These are phyloP conservation scores for Eupithecia pulchellata DNA, from an alignment of 2,888 invertebrate genomes.

Conservation along the genomic window DNA sequence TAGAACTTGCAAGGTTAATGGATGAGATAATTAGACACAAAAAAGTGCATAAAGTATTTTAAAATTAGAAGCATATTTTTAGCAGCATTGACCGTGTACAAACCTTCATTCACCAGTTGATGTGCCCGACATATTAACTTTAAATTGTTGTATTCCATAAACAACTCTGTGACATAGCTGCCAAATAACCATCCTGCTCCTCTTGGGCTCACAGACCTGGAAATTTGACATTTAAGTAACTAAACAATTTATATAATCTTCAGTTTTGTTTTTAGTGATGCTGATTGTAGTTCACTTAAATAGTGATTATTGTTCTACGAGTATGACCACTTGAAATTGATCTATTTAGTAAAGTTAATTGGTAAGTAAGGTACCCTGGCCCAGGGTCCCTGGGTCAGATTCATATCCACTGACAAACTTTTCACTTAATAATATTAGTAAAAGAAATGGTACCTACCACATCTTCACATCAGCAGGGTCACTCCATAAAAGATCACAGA, in stretches of 20 bases:
- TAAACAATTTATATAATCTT: neutral
- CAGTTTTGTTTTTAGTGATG: neutral
- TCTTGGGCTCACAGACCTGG: slow-evolving; percentile 94
- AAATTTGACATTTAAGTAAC: slow-evolving; percentile 43
- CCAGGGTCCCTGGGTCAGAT: no score
- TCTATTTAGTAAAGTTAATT: neutral
- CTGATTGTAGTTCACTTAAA: neutral
- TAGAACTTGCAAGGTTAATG: no score
- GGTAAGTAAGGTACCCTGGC: no score
- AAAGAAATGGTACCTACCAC: slow-evolving; percentile 85
- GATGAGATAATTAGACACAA: no score
- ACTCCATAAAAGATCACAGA: slow-evolving; percentile 99
- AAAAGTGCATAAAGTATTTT: neutral
- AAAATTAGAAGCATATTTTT: neutral
- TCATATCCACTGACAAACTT: neutral
- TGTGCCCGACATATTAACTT: slow-evolving; percentile 98
- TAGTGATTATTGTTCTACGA: neutral
- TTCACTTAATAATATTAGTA: slow-evolving; percentile 1
- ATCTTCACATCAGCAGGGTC: slow-evolving; percentile 98
- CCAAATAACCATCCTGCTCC: slow-evolving; percentile 99
- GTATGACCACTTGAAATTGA: neutral
- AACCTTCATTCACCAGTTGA: slow-evolving; percentile 99
- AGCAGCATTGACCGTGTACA: slow-evolving; percentile 4
- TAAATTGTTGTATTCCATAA: slow-evolving; percentile 96
- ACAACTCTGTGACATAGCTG: slow-evolving; percentile 95